phyloP scores from a whole-genome alignment of 2,113 vertebrate genomes.

The Jaculus jaculus region DNA sequence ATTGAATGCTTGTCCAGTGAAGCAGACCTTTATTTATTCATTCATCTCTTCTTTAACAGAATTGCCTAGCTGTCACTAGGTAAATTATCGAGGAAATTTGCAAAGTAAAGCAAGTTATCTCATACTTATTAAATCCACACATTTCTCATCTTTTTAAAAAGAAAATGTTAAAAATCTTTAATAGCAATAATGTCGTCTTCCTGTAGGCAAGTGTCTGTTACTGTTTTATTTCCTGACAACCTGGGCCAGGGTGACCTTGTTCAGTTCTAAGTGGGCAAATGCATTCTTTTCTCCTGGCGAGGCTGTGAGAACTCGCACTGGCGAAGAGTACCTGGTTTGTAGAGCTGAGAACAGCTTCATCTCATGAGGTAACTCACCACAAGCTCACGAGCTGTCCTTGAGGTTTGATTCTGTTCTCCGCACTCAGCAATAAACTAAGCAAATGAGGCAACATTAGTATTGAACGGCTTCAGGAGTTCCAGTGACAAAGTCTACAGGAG shows the following conservation, averaged over 20 bases:
- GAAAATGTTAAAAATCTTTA: conserved; percentile 36
- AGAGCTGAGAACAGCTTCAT: conserved; percentile 34
- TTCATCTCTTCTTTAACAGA: conserved; percentile 18
- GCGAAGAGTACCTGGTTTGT: conserved; percentile 53
- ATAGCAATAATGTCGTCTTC: conserved; percentile 44
- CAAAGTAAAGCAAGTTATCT: not conserved
- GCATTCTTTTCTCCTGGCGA: not conserved
- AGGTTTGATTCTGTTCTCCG: conserved; percentile 50
- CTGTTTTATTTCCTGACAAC: conserved; percentile 50
- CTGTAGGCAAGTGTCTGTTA: conserved; percentile 41
- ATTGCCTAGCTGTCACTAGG: not conserved
- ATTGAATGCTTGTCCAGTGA: not conserved
- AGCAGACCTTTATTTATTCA: not conserved
- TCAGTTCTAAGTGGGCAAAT: conserved; percentile 20
- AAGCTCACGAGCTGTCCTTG: not conserved
- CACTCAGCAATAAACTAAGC: conserved; percentile 12
- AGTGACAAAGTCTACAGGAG: not conserved
- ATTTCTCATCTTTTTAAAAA: conserved; percentile 26
- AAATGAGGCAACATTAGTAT: conserved; percentile 33
- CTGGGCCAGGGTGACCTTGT: conserved; percentile 64
- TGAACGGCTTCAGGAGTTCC: conserved; percentile 25
- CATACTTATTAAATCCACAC: conserved; percentile 21
- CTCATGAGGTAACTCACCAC: conserved; percentile 8
- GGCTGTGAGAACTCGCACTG: not conserved
- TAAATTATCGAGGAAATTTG: not conserved